A percentile compares a stretch with the other conserved stretches of the same genome.
phyloP scores from a whole-genome alignment of 1,140 invertebrate species.

The Drosophila melanica region DNA sequence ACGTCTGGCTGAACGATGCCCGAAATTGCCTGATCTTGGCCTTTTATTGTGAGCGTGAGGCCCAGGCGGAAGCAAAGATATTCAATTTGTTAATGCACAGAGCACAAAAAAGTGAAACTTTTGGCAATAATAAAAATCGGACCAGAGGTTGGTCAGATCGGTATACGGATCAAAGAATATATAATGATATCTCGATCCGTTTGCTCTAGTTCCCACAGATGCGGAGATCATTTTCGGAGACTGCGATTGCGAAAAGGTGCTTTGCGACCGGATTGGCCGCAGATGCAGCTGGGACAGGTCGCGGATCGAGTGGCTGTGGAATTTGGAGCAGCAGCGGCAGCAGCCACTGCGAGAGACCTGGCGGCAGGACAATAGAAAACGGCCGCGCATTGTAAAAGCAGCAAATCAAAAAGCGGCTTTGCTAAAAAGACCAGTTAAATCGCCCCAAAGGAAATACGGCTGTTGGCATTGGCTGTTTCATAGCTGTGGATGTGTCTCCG shows the following conservation, averaged over 20 bases:
- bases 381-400: background rate
- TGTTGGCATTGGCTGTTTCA: slow-evolving; percentile 41
- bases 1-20: background rate
- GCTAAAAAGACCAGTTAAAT: background rate
- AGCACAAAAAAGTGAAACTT: background rate
- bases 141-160: background rate
- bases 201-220: slow-evolving; percentile 27
- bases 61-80: slow-evolving; percentile 24
- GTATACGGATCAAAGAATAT: too few relatives aligned
- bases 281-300: slow-evolving; percentile 46
- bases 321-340: slow-evolving; percentile 38
- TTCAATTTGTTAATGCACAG: slow-evolving; percentile 16
- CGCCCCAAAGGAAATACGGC: background rate
- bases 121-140: background rate
- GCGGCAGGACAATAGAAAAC: background rate
- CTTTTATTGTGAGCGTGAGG: slow-evolving; percentile 1
- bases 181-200: background rate
- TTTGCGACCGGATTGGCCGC: background rate
- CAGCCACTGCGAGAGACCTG: slow-evolving; percentile 9
- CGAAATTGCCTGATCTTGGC: background rate
- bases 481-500: slow-evolving; percentile 14
- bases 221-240: slow-evolving; percentile 50
- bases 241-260: slow-evolving; percentile 2
- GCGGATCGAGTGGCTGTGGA: slow-evolving; percentile 56
- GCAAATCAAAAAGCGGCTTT: background rate